Conservation (phyloP, 1,140 invertebrate genomes). For the Anthonomus grandis region DNA sequence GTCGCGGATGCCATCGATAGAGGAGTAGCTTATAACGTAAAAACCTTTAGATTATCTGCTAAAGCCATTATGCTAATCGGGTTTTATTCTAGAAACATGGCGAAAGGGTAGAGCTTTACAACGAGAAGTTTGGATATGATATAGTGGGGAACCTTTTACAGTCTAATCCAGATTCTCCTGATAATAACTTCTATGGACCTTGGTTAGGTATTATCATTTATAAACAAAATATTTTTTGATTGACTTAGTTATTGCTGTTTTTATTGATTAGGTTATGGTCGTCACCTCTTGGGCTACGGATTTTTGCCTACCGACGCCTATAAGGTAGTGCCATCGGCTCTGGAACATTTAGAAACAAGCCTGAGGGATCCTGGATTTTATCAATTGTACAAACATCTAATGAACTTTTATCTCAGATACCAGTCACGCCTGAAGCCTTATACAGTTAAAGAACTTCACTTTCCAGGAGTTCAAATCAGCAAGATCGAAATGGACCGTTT, state of each 20-base stretch:
- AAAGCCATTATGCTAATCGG: conserved; percentile 1
- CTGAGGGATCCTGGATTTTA: conserved; percentile 67
- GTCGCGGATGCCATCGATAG: conserved; percentile 61
- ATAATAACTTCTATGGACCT: conserved; percentile 61
- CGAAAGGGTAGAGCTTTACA: conserved; percentile 52
- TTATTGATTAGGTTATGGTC: conserved; percentile 48
- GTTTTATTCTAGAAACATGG: conserved; percentile 48
- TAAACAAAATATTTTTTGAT: background rate
- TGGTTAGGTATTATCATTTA: conserved; percentile 29
- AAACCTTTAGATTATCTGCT: conserved; percentile 29
- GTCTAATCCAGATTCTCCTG: conserved; percentile 62
- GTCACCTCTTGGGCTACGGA: conserved; percentile 57
- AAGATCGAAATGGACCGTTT: conserved; percentile 61
- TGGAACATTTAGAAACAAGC: conserved; percentile 57
- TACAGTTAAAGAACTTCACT: conserved; percentile 56
- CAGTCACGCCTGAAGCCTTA: conserved; percentile 53
- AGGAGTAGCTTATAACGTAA: conserved; percentile 54
- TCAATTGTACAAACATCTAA: conserved; percentile 57
- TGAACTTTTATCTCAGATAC: conserved; percentile 45
- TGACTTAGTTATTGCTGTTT: background rate
- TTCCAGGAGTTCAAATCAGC: conserved; percentile 60
- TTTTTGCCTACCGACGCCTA: conserved; percentile 34
- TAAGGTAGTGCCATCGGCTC: conserved; percentile 42
- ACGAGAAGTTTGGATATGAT: conserved; percentile 54
- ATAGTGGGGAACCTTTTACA: conserved; percentile 66